Evolutionary conservation across 2,888 invertebrate genomes (phyloP).

Genomic region (Melinaea marsaeus): DNA sequence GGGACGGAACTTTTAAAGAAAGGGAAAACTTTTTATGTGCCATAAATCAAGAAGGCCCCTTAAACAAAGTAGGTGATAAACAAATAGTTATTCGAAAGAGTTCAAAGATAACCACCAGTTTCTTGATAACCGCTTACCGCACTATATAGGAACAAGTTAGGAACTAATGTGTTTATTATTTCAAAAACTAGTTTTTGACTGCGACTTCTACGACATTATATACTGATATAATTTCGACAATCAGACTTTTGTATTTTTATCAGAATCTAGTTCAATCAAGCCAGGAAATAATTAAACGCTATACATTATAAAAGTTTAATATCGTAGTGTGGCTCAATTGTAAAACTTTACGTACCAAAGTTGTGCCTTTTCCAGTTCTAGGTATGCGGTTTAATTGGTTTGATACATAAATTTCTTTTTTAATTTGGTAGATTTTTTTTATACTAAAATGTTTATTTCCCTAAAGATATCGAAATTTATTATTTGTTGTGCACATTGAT

Average conservation of each 20-base stretch:
- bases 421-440: background rate
- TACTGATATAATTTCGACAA: too few species aligned
- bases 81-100: constrained; percentile 2
- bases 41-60: constrained; percentile 41
- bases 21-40: constrained; percentile 37
- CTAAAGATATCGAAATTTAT: too few species aligned
- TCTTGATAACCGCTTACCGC: too few species aligned
- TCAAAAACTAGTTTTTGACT: too few species aligned
- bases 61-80: constrained; percentile 50
- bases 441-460: background rate
- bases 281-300: background rate
- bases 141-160: too few species aligned
- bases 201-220: too few species aligned
- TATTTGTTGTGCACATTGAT: too few species aligned
- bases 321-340: constrained; percentile 21
- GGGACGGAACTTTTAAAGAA: constrained; percentile 42
- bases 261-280: too few species aligned
- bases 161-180: too few species aligned
- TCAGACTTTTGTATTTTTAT: too few species aligned
- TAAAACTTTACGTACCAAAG: constrained; percentile 22
- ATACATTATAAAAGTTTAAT: constrained; percentile 24
- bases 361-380: constrained; percentile 17
- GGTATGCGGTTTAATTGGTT: constrained; percentile 19
- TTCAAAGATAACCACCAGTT: background rate
- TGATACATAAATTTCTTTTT: constrained; percentile 13